Base-by-base conservation (phyloP, 2,888 invertebrate species). In the Acleris sparsana region DNA sequence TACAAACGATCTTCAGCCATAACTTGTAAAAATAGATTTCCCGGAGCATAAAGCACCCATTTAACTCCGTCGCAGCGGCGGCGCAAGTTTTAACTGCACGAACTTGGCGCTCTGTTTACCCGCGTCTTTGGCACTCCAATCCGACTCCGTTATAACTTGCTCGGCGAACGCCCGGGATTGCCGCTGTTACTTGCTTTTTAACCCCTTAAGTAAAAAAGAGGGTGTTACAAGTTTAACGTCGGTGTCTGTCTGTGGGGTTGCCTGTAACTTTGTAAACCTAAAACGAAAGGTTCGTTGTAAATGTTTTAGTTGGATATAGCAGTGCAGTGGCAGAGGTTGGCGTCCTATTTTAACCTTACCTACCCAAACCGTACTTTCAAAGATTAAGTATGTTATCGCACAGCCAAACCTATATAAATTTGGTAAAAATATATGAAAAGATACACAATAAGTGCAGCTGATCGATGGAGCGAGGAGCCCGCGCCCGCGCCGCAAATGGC, bases 401-500 rank as follows among this genome's bases (percentile, higher is more conserved):
- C 25, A 25, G 5, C 25, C 0, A 25, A 25, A 25, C 1, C 1
- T 25, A 25, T 25, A 5, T 25, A 25, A 5, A 5, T 25, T 25
- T 25, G 5, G 5, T 25, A 25, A 7, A 49, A 5, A 20, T 49
- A 13, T 49, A 20, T 11, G 2, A 46, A 46, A 46, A 46, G n/a
- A 46, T n/a, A 44, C 17, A 49, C 17, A 18, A 20, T 7, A 18
- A 18, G 49, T 11, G 20, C 65, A 65, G 20, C 20, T 17, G 55
- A 65, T 65, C 60, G 60, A 61, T 60, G n/a, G 64, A 59, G 59
- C 53, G 59, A 62, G 39, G 13, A 44, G 58, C 51, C 62, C 63
- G 65, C 63, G 63, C 63, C 63, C 62, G 68, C 51, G 53, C 71
- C 76, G 77, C 72, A 84, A 87, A 87, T 86, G 87, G 85, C 76